Conservation (phyloP, 2,113 vertebrate species). For the Esox niger region DNA sequence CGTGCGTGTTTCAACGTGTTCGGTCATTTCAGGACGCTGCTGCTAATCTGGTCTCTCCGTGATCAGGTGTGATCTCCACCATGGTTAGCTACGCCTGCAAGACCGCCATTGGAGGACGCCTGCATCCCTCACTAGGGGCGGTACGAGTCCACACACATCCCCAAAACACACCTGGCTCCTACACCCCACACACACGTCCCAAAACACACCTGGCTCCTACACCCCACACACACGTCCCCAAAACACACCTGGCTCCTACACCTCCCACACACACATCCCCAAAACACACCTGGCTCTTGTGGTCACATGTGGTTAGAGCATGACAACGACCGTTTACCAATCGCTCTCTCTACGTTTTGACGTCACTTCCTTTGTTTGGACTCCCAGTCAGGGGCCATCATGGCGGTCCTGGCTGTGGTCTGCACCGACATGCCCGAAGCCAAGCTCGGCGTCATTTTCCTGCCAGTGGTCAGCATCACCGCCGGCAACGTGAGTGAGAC, state of each 20-base stretch:
- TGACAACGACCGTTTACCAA: too few species aligned
- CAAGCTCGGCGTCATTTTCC: slow-evolving; percentile 89
- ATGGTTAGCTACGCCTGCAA: slow-evolving; percentile 90
- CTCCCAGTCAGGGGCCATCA: slow-evolving; percentile 91
- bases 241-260: too few species aligned
- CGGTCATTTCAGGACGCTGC: neutral
- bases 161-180: too few species aligned
- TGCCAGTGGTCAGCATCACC: slow-evolving; percentile 91
- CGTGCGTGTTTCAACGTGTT: neutral
- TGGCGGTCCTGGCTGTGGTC: slow-evolving; percentile 88
- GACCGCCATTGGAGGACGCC: slow-evolving; percentile 81
- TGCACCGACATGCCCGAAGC: slow-evolving; percentile 91
- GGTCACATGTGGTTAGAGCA: too few species aligned
- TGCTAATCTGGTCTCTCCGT: neutral
- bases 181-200: too few species aligned
- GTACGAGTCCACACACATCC: slow-evolving; percentile 73
- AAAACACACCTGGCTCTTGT: too few species aligned
- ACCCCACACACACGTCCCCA: too few species aligned
- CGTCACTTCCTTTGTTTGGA: neutral
- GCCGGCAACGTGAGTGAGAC: slow-evolving; percentile 83
- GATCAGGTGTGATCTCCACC: slow-evolving; percentile 86
- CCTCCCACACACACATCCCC: too few species aligned
- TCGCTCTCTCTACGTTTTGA: neutral
- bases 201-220: too few species aligned
- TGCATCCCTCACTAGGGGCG: slow-evolving; percentile 91